Evolutionary conservation across 2,888 invertebrate species (phyloP).

Genomic region (Pimpla rufipes): DNA sequence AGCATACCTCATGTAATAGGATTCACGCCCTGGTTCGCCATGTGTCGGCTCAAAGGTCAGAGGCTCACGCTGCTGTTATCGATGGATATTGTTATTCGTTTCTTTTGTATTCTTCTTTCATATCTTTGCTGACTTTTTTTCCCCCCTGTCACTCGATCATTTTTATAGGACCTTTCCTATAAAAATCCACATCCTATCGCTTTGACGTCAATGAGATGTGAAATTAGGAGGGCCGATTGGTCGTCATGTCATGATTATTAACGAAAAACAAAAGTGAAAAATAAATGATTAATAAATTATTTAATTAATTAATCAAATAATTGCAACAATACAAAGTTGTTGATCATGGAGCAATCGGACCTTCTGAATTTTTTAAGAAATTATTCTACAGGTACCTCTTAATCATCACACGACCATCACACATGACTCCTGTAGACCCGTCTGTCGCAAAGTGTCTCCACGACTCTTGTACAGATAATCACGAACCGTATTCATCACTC

Average conservation of each 20-base stretch:
- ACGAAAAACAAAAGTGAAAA: background rate
- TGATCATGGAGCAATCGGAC: no score
- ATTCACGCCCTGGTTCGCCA: conserved; percentile 87
- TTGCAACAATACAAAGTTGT: no score
- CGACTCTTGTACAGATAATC: conserved; percentile 13
- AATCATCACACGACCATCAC: conserved; percentile 8
- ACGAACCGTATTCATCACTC: conserved; percentile 26
- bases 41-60: conserved; percentile 87
- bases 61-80: conserved; percentile 64
- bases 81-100: conserved; percentile 48
- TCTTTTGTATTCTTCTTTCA: conserved; percentile 7
- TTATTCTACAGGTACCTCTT: conserved; percentile 1
- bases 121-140: conserved; percentile 6
- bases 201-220: background rate
- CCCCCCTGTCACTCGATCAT: background rate
- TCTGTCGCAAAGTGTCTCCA: conserved; percentile 21
- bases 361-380: no score
- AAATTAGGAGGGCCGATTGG: background rate
- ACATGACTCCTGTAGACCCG: conserved; percentile 17
- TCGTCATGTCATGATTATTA: background rate
- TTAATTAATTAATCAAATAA: no score
- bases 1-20: conserved; percentile 85
- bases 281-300: no score
- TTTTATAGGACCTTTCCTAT: conserved; percentile 5
- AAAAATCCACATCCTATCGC: background rate